Conservation (phyloP, 2,888 invertebrate species). For the Argyra leucocephala region DNA sequence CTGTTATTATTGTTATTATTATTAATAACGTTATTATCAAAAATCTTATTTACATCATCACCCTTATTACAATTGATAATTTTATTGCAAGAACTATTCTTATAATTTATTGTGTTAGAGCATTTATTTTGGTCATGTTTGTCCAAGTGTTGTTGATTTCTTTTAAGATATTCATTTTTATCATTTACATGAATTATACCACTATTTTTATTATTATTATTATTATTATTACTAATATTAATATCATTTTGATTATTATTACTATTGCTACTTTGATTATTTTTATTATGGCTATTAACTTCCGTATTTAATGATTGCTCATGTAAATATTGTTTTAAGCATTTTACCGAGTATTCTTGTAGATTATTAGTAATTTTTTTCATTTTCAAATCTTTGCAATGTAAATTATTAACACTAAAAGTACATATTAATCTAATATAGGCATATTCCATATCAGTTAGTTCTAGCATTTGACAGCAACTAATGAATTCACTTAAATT, state of each 20-base stretch:
- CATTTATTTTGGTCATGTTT: too few species aligned
- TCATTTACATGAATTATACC: background rate
- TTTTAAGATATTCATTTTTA: too few species aligned
- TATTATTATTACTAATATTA: slow-evolving; percentile 34
- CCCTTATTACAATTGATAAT: too few species aligned
- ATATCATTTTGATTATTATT: slow-evolving; percentile 33
- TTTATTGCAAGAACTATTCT: too few species aligned
- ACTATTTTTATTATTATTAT: slow-evolving; percentile 25
- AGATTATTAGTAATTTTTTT: slow-evolving; percentile 49
- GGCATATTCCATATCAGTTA: slow-evolving; percentile 78
- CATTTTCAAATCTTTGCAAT: slow-evolving; percentile 35
- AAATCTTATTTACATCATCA: too few species aligned
- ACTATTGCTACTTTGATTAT: too few species aligned
- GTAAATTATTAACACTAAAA: slow-evolving; percentile 62
- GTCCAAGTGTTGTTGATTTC: too few species aligned
- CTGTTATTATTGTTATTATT: too few species aligned
- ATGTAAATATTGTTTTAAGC: slow-evolving; percentile 45
- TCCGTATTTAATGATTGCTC: background rate
- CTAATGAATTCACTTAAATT: slow-evolving; percentile 75
- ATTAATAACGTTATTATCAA: too few species aligned
- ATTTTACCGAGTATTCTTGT: slow-evolving; percentile 54
- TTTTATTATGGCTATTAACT: background rate
- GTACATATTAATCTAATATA: slow-evolving; percentile 75
- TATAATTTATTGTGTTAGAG: too few species aligned
- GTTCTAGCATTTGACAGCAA: slow-evolving; percentile 61